These are phyloP conservation scores for Drosophila persimilis DNA, from an alignment of 1,140 invertebrate species.

Conservation along the genomic window DNA sequence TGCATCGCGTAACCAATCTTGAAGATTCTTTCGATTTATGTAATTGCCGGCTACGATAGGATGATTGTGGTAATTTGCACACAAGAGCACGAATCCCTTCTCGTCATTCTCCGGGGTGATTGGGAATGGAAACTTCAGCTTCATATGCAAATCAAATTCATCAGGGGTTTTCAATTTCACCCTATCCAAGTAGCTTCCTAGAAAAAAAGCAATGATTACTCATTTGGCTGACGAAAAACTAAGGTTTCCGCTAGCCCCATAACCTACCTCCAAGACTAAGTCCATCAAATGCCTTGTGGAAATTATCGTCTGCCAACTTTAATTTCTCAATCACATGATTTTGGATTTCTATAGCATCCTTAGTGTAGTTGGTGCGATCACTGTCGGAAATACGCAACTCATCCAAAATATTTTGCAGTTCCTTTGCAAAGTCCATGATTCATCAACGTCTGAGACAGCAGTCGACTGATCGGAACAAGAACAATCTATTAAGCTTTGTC, in stretches of 20 bases:
- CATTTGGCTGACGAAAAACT: neutral
- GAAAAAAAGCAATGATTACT: neutral
- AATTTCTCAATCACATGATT: slow-evolving; percentile 25
- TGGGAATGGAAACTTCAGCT: slow-evolving; percentile 17
- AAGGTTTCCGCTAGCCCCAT: too few relatives aligned
- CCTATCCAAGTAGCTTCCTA: slow-evolving; percentile 50
- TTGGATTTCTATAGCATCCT: slow-evolving; percentile 8
- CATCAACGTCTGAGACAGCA: too few relatives aligned
- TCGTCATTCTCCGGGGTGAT: neutral
- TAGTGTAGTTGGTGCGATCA: slow-evolving; percentile 7
- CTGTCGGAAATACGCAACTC: slow-evolving; percentile 11
- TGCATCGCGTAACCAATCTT: slow-evolving; percentile 22
- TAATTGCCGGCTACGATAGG: neutral
- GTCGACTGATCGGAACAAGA: too few relatives aligned
- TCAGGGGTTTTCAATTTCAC: slow-evolving; percentile 37
- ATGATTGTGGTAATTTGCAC: neutral
- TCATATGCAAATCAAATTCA: slow-evolving; percentile 44
- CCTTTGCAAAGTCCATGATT: slow-evolving; percentile 4
- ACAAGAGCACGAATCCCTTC: slow-evolving; percentile 15
- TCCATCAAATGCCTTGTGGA: slow-evolving; percentile 3
- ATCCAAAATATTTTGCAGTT: neutral
- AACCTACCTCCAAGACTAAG: slow-evolving; percentile 27
- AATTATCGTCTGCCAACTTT: neutral
- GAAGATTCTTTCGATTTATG: slow-evolving; percentile 6
- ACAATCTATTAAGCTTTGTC: too few relatives aligned